A percentile compares a stretch with the other conserved stretches of the same genome.
phyloP scores from a whole-genome alignment of 64 coral and sea anemone species.

The Dendronephthya gigantea region DNA sequence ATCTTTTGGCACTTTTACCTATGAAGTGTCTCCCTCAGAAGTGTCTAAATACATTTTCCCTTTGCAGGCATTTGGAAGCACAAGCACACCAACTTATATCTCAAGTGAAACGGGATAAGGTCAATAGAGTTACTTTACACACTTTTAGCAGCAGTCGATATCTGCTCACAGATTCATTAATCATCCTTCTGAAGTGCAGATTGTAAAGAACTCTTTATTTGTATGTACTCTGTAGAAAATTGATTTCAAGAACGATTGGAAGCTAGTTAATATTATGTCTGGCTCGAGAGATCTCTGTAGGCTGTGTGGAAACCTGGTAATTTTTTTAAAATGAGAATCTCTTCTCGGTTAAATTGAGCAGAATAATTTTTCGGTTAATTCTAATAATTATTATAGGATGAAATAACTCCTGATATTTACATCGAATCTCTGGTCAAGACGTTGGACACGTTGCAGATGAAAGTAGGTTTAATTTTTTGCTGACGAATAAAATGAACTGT shows the following conservation, averaged over 20 bases:
- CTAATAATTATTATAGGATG: neutral
- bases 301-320: constrained; percentile 28
- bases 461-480: neutral
- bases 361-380: neutral
- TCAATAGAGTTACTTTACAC: neutral
- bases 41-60: neutral
- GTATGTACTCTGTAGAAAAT: constrained; percentile 2
- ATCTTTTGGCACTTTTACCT: neutral
- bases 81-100: constrained; percentile 23
- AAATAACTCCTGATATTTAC: neutral
- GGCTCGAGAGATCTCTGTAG: constrained; percentile 34
- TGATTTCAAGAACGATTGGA: constrained; percentile 31
- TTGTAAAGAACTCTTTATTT: too few relatives aligned
- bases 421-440: neutral
- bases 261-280: constrained; percentile 38
- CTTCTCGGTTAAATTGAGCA: neutral
- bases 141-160: too few relatives aligned
- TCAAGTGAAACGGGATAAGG: constrained; percentile 14
- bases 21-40: neutral
- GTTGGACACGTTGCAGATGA: neutral
- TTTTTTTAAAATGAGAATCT: neutral
- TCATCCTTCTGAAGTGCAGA: too few relatives aligned
- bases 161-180: too few relatives aligned
- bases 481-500: too few relatives aligned
- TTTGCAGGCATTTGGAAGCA: constrained; percentile 28